Base-by-base conservation (phyloP, 2,888 invertebrate species). In the Diarsia brunnea region DNA sequence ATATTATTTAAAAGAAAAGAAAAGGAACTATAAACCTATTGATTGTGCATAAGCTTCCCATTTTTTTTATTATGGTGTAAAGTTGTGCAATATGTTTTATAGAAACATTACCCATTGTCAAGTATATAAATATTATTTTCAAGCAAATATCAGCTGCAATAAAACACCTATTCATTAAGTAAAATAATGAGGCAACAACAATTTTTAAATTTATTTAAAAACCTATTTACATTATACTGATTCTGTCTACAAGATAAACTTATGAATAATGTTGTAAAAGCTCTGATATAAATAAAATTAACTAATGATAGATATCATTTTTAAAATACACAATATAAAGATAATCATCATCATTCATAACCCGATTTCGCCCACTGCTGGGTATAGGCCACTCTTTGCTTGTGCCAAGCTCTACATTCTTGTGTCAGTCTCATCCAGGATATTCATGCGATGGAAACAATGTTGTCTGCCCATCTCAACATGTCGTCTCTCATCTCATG, bases 41-140 rank as follows among this genome's bases (percentile, higher is more conserved):
- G 8, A 16, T 16, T 58, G 27, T 58, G 55, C 5, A 27, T 27
- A 16, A 58, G 24, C 27, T 27, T 16, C 16, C 0, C 19, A 27
- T 8, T 27, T 27, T 19, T 8, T 4, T 24, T 14, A 55, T 24
- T 7, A n/a, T 61, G 38, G 12, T 61, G 38, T 14, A 38, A 61
- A 61, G 38, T 61, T 61, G 61, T 61, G 61, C 61, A 61, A 61
- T 61, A 38, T n/a, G 27, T 51, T n/a, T n/a, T n/a, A 38, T 38
- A 8, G 8, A 38, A 38, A 38, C 38, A 38, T 38, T 38, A 38
- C 38, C 38, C 38, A 38, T 7, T 38, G 38, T 38, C 38, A 38
- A 38, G 38, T 38, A 38, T 7, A 38, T 38, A 38, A 38, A 38
- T 38, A 38, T 63, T 58, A 58, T 27, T 19, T 10, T 27, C 16